Conservation (phyloP, 2,797 vertebrate genomes). For the Lindbergichthys nudifrons region DNA sequence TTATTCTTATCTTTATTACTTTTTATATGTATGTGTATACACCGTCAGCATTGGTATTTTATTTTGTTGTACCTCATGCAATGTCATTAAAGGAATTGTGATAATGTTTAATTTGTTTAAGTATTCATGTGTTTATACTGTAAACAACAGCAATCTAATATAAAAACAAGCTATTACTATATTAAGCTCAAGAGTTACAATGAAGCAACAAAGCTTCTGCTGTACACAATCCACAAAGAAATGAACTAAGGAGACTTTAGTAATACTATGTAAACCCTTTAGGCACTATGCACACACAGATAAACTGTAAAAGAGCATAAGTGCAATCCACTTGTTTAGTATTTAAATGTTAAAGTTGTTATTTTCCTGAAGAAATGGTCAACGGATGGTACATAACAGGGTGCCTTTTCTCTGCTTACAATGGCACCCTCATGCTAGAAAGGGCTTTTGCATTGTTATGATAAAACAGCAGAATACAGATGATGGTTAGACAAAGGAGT, state of each 20-base stretch:
- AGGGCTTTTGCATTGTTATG: not conserved
- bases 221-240: not conserved
- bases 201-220: not conserved
- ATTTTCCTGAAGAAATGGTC: too few relatives aligned
- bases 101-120: not conserved
- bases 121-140: not conserved
- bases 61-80: too few relatives aligned
- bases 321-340: not conserved
- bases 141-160: too few relatives aligned
- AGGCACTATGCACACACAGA: too few relatives aligned
- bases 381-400: not conserved
- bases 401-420: not conserved
- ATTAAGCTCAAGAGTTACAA: too few relatives aligned
- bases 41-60: too few relatives aligned
- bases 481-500: not conserved
- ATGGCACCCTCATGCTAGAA: not conserved
- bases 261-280: too few relatives aligned
- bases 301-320: too few relatives aligned
- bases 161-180: too few relatives aligned
- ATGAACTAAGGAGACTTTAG: not conserved
- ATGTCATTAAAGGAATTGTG: too few relatives aligned
- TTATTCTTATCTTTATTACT: too few relatives aligned
- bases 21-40: too few relatives aligned
- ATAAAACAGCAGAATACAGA: not conserved
- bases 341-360: not conserved